Evolutionary conservation across 2,113 vertebrate species (phyloP).

Genomic region (Elachura formosa): DNA sequence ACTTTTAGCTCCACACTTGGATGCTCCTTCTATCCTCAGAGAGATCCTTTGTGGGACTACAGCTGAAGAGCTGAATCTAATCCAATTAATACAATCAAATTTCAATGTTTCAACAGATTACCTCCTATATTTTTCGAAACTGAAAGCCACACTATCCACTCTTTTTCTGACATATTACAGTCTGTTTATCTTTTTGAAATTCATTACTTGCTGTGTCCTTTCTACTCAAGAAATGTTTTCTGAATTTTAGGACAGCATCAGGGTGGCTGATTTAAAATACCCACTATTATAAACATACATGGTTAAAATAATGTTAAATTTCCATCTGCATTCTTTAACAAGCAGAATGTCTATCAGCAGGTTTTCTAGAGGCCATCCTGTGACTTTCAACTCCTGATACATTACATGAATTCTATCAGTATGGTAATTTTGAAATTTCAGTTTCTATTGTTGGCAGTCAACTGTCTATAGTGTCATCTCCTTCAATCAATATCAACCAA

Average conservation of each 20-base stretch:
- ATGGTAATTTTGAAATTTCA: background rate
- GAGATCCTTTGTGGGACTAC: background rate
- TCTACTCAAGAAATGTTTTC: background rate
- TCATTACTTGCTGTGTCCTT: background rate
- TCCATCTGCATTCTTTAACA: background rate
- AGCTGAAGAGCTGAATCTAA: background rate
- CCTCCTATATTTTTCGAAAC: background rate
- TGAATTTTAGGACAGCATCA: background rate
- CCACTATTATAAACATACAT: background rate
- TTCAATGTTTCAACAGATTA: background rate
- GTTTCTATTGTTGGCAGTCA: background rate
- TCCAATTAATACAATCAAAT: background rate
- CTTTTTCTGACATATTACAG: background rate
- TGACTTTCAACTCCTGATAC: background rate
- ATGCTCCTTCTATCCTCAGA: background rate
- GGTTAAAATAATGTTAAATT: background rate
- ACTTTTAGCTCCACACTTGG: background rate
- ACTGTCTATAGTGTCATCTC: fast-evolving
- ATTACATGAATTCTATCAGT: background rate
- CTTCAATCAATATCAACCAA: background rate
- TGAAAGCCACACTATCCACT: background rate
- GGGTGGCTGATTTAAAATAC: background rate
- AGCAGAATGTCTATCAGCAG: background rate
- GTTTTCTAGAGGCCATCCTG: background rate
- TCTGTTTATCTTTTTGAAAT: background rate